Evolutionary conservation across 2,113 vertebrate species (phyloP).

Genomic region (Paedocypris sp.): DNA sequence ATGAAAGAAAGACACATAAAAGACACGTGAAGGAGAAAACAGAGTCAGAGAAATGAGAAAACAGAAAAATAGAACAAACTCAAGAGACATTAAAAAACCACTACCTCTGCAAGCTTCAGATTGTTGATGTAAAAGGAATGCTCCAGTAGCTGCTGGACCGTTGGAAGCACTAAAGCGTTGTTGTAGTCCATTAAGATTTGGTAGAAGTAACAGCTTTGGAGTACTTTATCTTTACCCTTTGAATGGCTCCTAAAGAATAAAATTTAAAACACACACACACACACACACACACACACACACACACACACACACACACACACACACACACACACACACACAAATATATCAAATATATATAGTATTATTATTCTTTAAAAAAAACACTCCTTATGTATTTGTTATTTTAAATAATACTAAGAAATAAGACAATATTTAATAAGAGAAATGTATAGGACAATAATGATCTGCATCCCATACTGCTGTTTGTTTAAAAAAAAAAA

Average conservation of each 20-base stretch:
- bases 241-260: constrained; percentile 40
- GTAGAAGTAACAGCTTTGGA: constrained; percentile 76
- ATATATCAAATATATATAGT: no score
- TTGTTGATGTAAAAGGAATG: constrained; percentile 68
- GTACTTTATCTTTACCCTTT: constrained; percentile 49
- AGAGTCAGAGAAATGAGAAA: no score
- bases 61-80: background rate
- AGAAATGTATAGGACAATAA: no score
- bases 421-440: no score
- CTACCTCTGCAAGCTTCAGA: constrained; percentile 72
- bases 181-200: constrained; percentile 84
- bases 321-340: no score
- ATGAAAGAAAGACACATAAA: background rate
- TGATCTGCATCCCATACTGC: background rate
- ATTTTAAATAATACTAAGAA: no score
- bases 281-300: background rate
- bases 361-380: no score
- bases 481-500: background rate
- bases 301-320: background rate
- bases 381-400: no score
- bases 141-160: constrained; percentile 80
- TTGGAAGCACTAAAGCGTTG: constrained; percentile 70
- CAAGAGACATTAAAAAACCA: background rate
- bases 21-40: background rate
- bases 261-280: background rate